Base-by-base conservation (phyloP, 2,888 invertebrate genomes). In the Corbicula japonica region DNA sequence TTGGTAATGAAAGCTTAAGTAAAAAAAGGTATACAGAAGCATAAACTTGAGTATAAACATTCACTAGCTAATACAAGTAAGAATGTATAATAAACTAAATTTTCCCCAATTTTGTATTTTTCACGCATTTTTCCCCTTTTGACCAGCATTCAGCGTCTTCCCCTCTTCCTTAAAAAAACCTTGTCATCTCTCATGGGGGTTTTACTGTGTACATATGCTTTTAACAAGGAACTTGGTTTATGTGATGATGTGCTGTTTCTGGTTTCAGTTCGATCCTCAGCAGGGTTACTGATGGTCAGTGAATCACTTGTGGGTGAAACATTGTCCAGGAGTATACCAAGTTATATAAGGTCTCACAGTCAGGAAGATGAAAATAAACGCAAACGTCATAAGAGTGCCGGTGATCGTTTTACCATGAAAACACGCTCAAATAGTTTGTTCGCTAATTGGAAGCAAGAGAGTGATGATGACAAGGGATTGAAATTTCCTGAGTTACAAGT, bases 281-380 rank as follows among this genome's bases (percentile, higher is more conserved):
- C 95, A 30, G 95, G 95, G 2, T 89, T 95, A 44, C 91, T 95
- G 63, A 95, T 95, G 91, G 83, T 91, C 15, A 92, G 91, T 80
- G 84, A 87, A 8, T 84, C 87, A 32, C 62, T 91, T 35, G 87
- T 89, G 35, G 83, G 86, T 52, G 84, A 83, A 56, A 46, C 62
- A 8, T 69, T 83, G 35, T 65, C 80, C 12, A 76, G 70, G 46
- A 83, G 82, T 34, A 46, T 76, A 32, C 83, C 82, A 41, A 78
- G 85, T 18, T 66, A 77, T 21, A 86, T 85, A 30, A 66, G 81
- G 5, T 77, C 76, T 30, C 50, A 75, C n/a, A 81, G 83, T 26
- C 72, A 70, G 28, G 73, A 77, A 15, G 80, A 84, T 54, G 85
- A 80, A 28, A 81, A 83, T 30, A 84, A 71, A 23, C 77, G 91